Evolutionary conservation across 2,797 vertebrate species (phyloP), one percentile per base, ranked within the genome.

Genomic region (Leptoclinus maculatus): DNA sequence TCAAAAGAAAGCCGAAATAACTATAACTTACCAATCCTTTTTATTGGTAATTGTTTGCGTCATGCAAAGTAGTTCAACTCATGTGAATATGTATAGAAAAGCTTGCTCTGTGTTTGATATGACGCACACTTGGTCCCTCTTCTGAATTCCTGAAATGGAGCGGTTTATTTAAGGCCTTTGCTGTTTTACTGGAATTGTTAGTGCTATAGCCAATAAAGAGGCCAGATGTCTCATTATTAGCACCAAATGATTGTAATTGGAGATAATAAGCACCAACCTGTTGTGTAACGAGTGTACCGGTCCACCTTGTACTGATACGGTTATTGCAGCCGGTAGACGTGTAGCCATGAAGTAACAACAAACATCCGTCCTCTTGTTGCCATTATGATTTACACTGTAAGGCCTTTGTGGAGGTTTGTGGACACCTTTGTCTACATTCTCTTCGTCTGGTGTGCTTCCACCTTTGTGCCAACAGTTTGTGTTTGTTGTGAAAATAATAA

Each of bases 171-270:
- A 65, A n/a, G 12, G 7, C 6, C 12, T 64, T 36, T 62, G 5
- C 23, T 57, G 21, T 68, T 51, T 62, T 10, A 12, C 19, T 29
- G n/a, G 38, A 57, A 47, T n/a, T 59, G 57, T 51, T 34, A 36
- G 34, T 51, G 29, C 45, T 49, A 2, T 19, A 38, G 60, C 43
- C 62, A 51, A 21, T 65, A 65, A 74, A 70, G n/a, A 56, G 21
- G 27, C 59, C 82, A 63, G 58, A 83, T 79, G 66, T 58, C 41
- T 78, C 25, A 51, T 78, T 39, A 60, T 76, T 21, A 47, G 9
- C 59, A 62, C 51, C 56, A 66, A 57, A 74, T 63, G 19, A 73
- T 70, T 0, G 23, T 56, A 29, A 51, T 69, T 58, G 77, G 49
- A 49, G 58, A 66, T 41, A 29, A 76, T 74, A 41, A 45, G 63